These are phyloP conservation scores for Actinemys pallida DNA, from an alignment of 2,113 vertebrate species.

Conservation along the genomic window DNA sequence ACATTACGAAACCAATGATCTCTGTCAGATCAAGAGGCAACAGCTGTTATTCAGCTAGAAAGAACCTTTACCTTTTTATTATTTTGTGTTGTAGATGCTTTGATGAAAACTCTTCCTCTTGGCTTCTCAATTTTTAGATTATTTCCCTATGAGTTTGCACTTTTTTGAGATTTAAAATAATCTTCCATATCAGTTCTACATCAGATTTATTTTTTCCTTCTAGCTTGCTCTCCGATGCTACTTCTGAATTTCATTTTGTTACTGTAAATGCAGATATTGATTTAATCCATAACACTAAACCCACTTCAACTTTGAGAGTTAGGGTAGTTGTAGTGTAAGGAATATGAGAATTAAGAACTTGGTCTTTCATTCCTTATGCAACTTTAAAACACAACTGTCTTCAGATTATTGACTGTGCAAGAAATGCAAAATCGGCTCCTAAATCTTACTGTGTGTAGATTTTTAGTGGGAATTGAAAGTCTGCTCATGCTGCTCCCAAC, in stretches of 20 bases:
- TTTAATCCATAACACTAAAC: neutral
- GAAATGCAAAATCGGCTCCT: neutral
- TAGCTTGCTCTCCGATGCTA: neutral
- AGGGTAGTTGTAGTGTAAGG: no score
- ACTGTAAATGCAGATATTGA: neutral
- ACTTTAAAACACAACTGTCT: no score
- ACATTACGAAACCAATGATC: neutral
- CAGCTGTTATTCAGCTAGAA: neutral
- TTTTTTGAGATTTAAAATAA: neutral
- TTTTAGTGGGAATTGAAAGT: no score
- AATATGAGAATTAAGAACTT: no score
- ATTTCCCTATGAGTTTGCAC: neutral
- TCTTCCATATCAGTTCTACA: neutral
- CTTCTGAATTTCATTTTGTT: neutral
- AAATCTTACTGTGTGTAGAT: no score
- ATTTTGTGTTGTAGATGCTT: neutral
- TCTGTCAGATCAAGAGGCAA: neutral
- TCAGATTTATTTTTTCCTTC: neutral
- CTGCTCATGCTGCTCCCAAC: no score
- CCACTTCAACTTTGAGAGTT: neutral
- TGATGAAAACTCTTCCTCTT: neutral
- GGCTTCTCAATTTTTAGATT: neutral
- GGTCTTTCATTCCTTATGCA: no score
- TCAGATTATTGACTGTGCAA: no score
- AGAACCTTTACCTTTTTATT: neutral